A percentile compares a stretch with the other conserved stretches of the same genome.
Evolutionary conservation across 2,113 vertebrate species (phyloP).

Genomic region (Hippoglossus stenolepis): DNA sequence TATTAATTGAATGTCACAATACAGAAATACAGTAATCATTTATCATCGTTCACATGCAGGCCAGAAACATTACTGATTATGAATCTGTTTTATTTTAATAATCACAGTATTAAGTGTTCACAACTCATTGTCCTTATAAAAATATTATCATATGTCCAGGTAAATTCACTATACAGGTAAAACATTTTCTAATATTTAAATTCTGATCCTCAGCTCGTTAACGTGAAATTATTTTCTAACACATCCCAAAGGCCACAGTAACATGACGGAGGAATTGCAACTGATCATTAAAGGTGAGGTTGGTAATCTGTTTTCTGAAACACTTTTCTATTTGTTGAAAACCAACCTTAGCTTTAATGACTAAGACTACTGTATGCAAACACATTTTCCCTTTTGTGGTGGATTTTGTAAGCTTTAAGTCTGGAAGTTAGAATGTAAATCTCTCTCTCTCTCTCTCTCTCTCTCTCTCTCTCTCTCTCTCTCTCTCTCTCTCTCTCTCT

Average conservation of each 20-base stretch:
- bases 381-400: constrained; percentile 31
- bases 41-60: neutral
- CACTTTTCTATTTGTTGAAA: too few relatives aligned
- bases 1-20: neutral
- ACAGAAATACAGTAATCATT: neutral
- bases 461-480: too few relatives aligned
- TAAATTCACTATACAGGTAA: neutral
- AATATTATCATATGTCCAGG: neutral
- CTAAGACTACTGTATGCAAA: constrained; percentile 4
- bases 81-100: constrained; percentile 31
- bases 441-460: too few relatives aligned
- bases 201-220: neutral
- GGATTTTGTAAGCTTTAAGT: neutral
- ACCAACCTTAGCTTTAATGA: too few relatives aligned
- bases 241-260: constrained; percentile 63
- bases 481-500: neutral
- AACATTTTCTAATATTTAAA: neutral
- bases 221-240: neutral
- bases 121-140: constrained; percentile 14
- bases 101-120: neutral
- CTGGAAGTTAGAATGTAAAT: neutral
- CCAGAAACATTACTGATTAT: neutral
- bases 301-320: too few relatives aligned
- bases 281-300: constrained; percentile 11
- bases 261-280: constrained; percentile 37